phyloP scores from a whole-genome alignment of 2,888 invertebrate genomes.

The Drosophila cognata region DNA sequence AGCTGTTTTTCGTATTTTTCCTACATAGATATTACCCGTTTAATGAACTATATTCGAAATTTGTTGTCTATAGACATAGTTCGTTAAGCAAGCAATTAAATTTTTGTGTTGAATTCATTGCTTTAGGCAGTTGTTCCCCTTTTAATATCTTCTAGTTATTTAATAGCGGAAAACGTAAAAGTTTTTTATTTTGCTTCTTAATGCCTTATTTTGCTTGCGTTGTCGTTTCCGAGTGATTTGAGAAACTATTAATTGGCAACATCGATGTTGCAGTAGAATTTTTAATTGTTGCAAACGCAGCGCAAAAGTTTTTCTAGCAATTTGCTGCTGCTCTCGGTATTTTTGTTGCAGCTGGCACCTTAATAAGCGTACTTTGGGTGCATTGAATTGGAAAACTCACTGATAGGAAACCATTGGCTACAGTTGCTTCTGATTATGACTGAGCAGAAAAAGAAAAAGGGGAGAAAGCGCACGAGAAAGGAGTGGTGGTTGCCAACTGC shows the following conservation, averaged over 20 bases:
- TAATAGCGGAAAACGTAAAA: slow-evolving; percentile 13
- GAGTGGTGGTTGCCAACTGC: slow-evolving; percentile 7
- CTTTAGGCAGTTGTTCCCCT: background rate
- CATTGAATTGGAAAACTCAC: slow-evolving; percentile 62
- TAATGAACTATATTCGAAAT: background rate
- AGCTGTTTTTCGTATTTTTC: background rate
- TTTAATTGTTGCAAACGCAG: slow-evolving; percentile 65
- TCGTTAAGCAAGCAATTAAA: background rate
- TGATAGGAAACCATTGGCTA: slow-evolving; percentile 35
- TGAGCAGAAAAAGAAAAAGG: background rate
- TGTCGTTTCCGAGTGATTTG: slow-evolving; percentile 48
- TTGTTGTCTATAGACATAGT: background rate
- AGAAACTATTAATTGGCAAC: slow-evolving; percentile 74
- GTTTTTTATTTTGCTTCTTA: slow-evolving; percentile 18
- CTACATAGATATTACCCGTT: background rate
- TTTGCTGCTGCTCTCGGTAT: slow-evolving; percentile 13
- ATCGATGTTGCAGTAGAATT: slow-evolving; percentile 46
- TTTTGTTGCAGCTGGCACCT: slow-evolving; percentile 37
- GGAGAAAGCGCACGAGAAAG: background rate
- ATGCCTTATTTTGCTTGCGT: slow-evolving; percentile 26
- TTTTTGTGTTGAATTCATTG: background rate
- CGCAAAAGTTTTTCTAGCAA: slow-evolving; percentile 47
- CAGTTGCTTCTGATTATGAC: slow-evolving; percentile 30
- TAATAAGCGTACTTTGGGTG: slow-evolving; percentile 58
- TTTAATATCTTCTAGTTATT: slow-evolving; percentile 20